Conservation (phyloP, 2,113 vertebrate genomes). For the Odobenus rosmarus region DNA sequence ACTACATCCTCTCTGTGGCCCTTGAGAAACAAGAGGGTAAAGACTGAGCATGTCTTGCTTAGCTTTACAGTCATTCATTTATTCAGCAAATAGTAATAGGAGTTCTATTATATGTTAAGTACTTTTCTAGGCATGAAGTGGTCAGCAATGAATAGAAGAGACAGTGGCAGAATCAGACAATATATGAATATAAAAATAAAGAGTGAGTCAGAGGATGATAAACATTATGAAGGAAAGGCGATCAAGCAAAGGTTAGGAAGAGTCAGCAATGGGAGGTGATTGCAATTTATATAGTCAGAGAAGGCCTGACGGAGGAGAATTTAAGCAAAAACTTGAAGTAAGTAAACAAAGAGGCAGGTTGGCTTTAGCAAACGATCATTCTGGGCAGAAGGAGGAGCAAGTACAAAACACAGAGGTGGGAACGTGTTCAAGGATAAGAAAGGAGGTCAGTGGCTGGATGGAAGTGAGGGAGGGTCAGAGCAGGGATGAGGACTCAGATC, state of each 20-base stretch:
- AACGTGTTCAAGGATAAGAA: background rate
- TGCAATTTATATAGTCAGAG: background rate
- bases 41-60: background rate
- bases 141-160: background rate
- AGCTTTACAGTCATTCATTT: background rate
- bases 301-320: background rate
- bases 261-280: fast-evolving
- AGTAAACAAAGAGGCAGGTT: background rate
- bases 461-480: background rate
- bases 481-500: background rate
- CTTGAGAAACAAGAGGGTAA: background rate
- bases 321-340: background rate
- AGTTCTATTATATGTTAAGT: background rate
- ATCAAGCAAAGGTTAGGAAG: background rate
- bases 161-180: background rate
- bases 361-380: background rate
- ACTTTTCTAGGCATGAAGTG: background rate
- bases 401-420: background rate
- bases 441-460: background rate
- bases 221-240: background rate
- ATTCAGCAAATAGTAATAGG: background rate
- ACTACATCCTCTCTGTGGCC: background rate
- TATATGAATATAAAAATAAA: background rate
- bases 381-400: background rate
- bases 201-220: background rate